These are phyloP conservation scores for Lagodon rhomboides DNA, from an alignment of 2,797 vertebrate genomes.

Conservation along the genomic window DNA sequence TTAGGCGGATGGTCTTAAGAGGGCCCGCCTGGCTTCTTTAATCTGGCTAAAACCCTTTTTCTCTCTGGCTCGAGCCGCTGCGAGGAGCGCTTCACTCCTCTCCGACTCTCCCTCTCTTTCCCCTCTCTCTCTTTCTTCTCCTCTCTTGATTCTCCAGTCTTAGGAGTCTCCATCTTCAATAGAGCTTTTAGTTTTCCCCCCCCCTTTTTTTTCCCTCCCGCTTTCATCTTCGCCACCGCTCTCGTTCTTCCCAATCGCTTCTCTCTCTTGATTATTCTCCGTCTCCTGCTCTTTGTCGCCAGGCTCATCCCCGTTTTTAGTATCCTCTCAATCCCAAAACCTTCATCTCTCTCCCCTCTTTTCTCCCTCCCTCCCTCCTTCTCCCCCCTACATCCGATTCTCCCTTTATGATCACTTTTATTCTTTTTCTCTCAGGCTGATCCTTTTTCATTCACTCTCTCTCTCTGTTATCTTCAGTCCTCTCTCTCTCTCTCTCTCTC, in stretches of 20 bases:
- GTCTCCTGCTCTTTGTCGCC: conserved; percentile 55
- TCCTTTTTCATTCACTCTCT: conserved; percentile 36
- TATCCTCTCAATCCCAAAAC: conserved; percentile 58
- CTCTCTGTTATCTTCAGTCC: conserved; percentile 1
- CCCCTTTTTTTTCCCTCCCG: not conserved
- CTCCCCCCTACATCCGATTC: conserved; percentile 42
- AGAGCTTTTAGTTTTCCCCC: conserved; percentile 46
- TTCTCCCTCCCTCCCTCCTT: not conserved
- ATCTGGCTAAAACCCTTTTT: conserved; percentile 90
- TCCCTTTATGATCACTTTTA: conserved; percentile 43
- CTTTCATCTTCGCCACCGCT: conserved; percentile 57
- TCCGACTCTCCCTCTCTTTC: conserved; percentile 57
- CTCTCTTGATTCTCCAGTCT: conserved; percentile 41
- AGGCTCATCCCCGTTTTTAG: conserved; percentile 57
- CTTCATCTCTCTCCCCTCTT: conserved; percentile 29
- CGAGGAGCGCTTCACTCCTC: conserved; percentile 56
- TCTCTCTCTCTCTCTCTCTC: conserved; percentile 7
- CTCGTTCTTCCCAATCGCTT: conserved; percentile 35
- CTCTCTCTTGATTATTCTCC: conserved; percentile 56
- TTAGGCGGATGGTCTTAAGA: conserved; percentile 96
- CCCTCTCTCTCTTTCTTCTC: not conserved
- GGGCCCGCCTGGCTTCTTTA: conserved; percentile 90
- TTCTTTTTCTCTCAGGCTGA: conserved; percentile 59
- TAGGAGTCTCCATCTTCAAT: conserved; percentile 43
- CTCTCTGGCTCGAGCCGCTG: conserved; percentile 62